phyloP scores from a whole-genome alignment of 2,888 invertebrate species.

The Chymomyza procnemis region DNA sequence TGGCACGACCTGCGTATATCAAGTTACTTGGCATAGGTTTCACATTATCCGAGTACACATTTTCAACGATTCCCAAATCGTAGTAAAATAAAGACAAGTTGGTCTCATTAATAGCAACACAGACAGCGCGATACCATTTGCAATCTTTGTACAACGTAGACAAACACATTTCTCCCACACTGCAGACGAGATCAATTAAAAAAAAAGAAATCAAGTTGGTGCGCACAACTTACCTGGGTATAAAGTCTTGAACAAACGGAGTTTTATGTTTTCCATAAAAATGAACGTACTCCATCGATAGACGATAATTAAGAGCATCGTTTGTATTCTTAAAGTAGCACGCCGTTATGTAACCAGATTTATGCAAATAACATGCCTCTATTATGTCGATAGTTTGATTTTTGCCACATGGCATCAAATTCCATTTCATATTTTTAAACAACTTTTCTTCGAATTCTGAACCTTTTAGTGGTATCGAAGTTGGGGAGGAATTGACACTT shows the following conservation, averaged over 20 bases:
- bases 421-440: slow-evolving; percentile 23
- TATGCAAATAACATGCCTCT: slow-evolving; percentile 4
- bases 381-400: slow-evolving; percentile 24
- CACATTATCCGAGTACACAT: neutral
- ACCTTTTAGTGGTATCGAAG: neutral
- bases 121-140: neutral
- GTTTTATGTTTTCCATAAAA: slow-evolving; percentile 6
- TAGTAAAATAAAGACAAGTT: neutral
- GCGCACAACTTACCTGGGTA: slow-evolving; percentile 36
- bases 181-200: neutral
- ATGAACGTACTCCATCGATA: neutral
- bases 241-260: slow-evolving; percentile 20
- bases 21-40: slow-evolving; percentile 1
- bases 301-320: slow-evolving; percentile 16
- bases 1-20: neutral
- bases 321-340: slow-evolving; percentile 24
- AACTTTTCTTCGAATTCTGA: neutral
- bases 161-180: slow-evolving; percentile 3
- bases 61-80: neutral
- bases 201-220: neutral
- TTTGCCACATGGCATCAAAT: slow-evolving; percentile 28
- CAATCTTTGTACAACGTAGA: neutral
- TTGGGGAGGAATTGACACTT: no score
- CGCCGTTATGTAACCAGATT: slow-evolving; percentile 37
- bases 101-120: neutral